These are phyloP conservation scores for Cervus canadensis DNA, from an alignment of 2,113 vertebrate species.

Conservation along the genomic window DNA sequence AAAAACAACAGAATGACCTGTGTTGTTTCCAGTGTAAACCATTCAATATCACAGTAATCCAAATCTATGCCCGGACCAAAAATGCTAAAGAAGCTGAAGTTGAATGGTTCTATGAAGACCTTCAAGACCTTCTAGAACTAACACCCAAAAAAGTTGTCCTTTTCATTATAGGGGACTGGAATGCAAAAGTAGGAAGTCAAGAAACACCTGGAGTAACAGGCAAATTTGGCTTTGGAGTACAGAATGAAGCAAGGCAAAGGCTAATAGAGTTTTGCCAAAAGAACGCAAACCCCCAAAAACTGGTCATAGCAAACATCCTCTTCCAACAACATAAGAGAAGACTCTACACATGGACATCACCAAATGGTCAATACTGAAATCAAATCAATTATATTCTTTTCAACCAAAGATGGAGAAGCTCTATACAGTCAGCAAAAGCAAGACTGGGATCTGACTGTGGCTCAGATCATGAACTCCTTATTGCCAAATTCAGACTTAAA, in stretches of 20 bases:
- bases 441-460: neutral
- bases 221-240: neutral
- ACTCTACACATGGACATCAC: neutral
- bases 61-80: neutral
- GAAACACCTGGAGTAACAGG: neutral
- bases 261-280: neutral
- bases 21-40: neutral
- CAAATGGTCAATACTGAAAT: neutral
- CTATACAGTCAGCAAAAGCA: neutral
- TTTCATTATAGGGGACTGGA: neutral
- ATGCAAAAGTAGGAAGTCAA: neutral
- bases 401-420: neutral
- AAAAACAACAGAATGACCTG: neutral
- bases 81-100: neutral
- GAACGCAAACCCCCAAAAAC: accelerated
- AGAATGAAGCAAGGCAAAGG: neutral
- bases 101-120: neutral
- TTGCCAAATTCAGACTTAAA: neutral
- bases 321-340: neutral
- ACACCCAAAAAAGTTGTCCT: neutral
- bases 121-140: neutral
- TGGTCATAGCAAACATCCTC: neutral
- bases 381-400: neutral
- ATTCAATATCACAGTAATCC: neutral
- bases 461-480: neutral